phyloP scores from a whole-genome alignment of 2,113 vertebrate species.

The Proteles cristata region DNA sequence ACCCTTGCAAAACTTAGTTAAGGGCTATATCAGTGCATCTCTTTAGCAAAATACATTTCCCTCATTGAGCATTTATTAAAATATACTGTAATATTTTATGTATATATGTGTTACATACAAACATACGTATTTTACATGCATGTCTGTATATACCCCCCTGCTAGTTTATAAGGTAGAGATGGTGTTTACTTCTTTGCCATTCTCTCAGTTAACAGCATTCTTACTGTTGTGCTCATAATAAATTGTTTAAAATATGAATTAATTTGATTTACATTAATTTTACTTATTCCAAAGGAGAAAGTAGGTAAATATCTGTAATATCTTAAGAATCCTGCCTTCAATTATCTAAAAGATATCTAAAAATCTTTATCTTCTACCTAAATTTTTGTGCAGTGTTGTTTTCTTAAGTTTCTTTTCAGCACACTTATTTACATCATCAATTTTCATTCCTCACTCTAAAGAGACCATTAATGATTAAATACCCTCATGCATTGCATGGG shows the following conservation, averaged over 20 bases:
- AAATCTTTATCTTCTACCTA: neutral
- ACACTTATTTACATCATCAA: neutral
- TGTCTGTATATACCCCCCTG: neutral
- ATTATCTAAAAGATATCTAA: neutral
- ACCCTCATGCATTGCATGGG: neutral
- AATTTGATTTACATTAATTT: neutral
- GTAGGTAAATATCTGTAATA: neutral
- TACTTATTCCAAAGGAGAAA: neutral
- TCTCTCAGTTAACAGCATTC: neutral
- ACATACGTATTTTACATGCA: too few species aligned
- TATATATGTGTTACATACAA: too few species aligned
- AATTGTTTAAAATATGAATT: neutral
- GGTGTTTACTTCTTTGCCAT: neutral
- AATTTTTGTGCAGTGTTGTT: neutral
- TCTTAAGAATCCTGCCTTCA: neutral
- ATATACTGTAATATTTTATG: neutral
- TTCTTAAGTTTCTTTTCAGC: neutral
- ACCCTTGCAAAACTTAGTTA: neutral
- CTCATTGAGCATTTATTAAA: neutral
- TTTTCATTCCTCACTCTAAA: conserved; percentile 17
- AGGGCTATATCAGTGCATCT: neutral
- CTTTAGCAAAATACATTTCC: neutral
- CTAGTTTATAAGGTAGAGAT: neutral
- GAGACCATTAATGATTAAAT: neutral
- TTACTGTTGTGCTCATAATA: neutral